phyloP scores from a whole-genome alignment of 2,888 invertebrate genomes.

The Sphecodes monilicornis region DNA sequence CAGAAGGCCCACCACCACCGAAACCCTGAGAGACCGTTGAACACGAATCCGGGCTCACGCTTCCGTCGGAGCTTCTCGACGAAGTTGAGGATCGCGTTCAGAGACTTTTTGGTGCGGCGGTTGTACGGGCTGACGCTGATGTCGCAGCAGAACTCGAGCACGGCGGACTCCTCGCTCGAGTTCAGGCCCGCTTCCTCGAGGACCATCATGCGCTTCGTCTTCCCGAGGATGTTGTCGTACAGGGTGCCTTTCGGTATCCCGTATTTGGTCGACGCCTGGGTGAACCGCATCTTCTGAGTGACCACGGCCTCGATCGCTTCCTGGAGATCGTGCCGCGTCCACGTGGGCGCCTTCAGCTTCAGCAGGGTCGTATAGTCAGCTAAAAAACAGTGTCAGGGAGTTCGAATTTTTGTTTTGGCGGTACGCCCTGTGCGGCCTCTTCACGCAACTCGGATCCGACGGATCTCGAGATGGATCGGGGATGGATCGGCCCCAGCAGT shows the following conservation, averaged over 20 bases:
- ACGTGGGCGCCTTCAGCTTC: constrained; percentile 91
- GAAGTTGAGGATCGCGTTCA: constrained; percentile 87
- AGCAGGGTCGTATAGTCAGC: constrained; percentile 88
- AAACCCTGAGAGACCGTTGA: constrained; percentile 90
- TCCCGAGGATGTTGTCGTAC: constrained; percentile 92
- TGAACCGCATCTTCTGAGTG: constrained; percentile 91
- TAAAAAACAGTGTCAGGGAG: constrained; percentile 81
- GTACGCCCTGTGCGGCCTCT: not conserved
- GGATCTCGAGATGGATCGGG: constrained; percentile 31
- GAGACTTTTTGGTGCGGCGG: constrained; percentile 89
- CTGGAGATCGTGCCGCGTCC: constrained; percentile 90
- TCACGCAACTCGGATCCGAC: constrained; percentile 49
- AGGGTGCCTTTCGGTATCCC: constrained; percentile 92
- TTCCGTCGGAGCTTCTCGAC: constrained; percentile 88
- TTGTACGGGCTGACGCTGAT: constrained; percentile 90
- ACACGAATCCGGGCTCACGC: constrained; percentile 88
- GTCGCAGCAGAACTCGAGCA: constrained; percentile 91
- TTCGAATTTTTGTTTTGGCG: constrained; percentile 57
- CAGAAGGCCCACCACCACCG: constrained; percentile 94
- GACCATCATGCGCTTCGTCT: constrained; percentile 91
- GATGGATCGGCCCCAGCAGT: constrained; percentile 9
- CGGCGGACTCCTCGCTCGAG: constrained; percentile 87
- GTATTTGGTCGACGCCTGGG: constrained; percentile 90
- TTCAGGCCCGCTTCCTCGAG: constrained; percentile 89
- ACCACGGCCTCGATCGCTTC: constrained; percentile 92